phyloP scores from a whole-genome alignment of 2,113 vertebrate species.

The Pleuronectes platessa region DNA sequence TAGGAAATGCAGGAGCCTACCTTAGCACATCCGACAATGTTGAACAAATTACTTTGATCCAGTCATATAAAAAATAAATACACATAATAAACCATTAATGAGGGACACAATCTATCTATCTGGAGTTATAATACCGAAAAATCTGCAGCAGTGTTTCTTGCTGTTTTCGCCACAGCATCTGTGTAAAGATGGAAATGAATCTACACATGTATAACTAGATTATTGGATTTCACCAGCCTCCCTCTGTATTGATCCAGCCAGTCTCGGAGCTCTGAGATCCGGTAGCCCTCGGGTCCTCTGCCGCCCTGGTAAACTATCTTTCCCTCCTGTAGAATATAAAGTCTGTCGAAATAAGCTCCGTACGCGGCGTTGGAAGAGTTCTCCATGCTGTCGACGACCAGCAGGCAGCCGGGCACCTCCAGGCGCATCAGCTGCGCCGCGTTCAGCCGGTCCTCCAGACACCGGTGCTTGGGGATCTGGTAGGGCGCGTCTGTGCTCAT shows the following conservation, averaged over 20 bases:
- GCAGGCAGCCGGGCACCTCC: slow-evolving; percentile 87
- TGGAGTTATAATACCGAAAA: slow-evolving; percentile 48
- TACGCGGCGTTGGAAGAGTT: slow-evolving; percentile 95
- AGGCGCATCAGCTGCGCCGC: slow-evolving; percentile 91
- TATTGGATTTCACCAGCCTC: slow-evolving; percentile 69
- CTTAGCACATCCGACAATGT: slow-evolving; percentile 16
- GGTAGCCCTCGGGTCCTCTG: slow-evolving; percentile 93
- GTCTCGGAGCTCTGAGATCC: slow-evolving; percentile 92
- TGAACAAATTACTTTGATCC: slow-evolving; percentile 32
- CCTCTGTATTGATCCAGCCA: slow-evolving; percentile 91
- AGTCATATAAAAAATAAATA: slow-evolving; percentile 62
- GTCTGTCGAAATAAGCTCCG: slow-evolving; percentile 96
- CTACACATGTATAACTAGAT: slow-evolving; percentile 85
- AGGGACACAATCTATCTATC: slow-evolving; percentile 14
- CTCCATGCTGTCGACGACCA: slow-evolving; percentile 96
- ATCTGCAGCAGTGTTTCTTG: slow-evolving; percentile 43
- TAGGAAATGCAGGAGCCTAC: slow-evolving; percentile 29
- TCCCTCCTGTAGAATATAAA: slow-evolving; percentile 91
- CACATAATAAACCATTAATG: slow-evolving; percentile 25
- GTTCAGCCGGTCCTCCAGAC: slow-evolving; percentile 91
- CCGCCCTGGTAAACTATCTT: slow-evolving; percentile 94
- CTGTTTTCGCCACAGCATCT: slow-evolving; percentile 53
- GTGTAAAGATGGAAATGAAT: slow-evolving; percentile 24
- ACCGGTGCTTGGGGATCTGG: slow-evolving; percentile 91
- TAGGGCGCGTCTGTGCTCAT: slow-evolving; percentile 94